These are phyloP conservation scores for Rhipidura dahli DNA, from an alignment of 2,113 vertebrate species.

Conservation along the genomic window DNA sequence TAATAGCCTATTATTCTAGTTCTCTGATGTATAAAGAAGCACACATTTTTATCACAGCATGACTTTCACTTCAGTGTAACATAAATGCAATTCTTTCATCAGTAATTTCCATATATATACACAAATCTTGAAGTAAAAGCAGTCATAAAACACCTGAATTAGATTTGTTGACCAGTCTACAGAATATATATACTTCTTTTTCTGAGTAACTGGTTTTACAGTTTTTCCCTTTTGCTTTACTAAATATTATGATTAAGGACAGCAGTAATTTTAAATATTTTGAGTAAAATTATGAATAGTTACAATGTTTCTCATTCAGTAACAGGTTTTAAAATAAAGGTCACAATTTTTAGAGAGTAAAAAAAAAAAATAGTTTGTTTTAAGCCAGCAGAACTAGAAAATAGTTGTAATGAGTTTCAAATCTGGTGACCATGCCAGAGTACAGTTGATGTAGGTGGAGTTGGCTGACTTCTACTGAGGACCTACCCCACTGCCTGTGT, in stretches of 20 bases:
- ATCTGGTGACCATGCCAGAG: background rate
- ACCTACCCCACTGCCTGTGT: background rate
- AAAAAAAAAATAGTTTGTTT: background rate
- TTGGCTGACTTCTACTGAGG: background rate
- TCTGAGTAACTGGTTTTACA: background rate
- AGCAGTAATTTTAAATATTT: background rate
- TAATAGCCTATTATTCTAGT: constrained; percentile 45
- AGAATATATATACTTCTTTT: background rate
- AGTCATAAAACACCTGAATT: background rate
- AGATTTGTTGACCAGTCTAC: background rate
- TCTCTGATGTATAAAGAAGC: constrained; percentile 47
- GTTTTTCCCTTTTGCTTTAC: background rate
- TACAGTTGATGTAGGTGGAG: background rate
- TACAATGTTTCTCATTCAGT: background rate
- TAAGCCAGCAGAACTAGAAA: background rate
- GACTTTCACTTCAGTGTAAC: background rate
- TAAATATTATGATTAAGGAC: background rate
- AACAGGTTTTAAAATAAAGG: background rate
- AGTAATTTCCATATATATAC: constrained; percentile 9
- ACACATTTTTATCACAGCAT: constrained; percentile 37
- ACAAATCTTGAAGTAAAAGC: constrained; percentile 5
- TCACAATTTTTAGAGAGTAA: background rate
- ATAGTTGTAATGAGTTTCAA: background rate
- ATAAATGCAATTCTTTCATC: constrained; percentile 44
- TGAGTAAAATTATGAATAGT: background rate